Evolutionary conservation across 1,140 invertebrate genomes (phyloP).

Genomic region (Calephelis nemesis): DNA sequence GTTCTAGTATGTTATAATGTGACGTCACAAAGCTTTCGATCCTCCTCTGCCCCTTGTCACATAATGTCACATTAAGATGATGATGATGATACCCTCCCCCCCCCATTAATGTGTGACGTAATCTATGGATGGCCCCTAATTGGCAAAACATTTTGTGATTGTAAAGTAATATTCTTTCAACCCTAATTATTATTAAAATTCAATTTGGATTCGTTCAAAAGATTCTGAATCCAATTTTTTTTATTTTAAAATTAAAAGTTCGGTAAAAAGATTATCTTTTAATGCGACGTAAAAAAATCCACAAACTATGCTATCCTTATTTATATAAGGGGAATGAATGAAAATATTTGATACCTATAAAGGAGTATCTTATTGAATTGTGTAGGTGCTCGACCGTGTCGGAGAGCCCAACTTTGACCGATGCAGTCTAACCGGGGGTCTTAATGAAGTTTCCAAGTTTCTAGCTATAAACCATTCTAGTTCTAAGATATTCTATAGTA

Average conservation of each 20-base stretch:
- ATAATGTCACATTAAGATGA: too few relatives aligned
- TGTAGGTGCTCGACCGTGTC: conserved; percentile 12
- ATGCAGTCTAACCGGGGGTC: conserved; percentile 46
- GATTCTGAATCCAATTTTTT: too few relatives aligned
- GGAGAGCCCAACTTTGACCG: conserved; percentile 46
- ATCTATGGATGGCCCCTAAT: too few relatives aligned
- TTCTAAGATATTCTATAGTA: conserved; percentile 35
- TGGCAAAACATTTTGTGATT: too few relatives aligned
- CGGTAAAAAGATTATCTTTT: background rate
- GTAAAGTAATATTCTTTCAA: too few relatives aligned
- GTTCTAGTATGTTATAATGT: too few relatives aligned
- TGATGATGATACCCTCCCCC: too few relatives aligned
- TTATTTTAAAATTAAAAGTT: background rate
- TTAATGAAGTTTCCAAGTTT: conserved; percentile 64
- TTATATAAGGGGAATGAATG: background rate
- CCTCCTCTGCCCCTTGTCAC: too few relatives aligned
- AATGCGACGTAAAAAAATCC: background rate
- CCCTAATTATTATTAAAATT: too few relatives aligned
- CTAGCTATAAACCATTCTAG: conserved; percentile 29
- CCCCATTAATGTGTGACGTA: too few relatives aligned
- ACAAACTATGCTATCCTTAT: background rate
- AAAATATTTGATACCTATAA: conserved; percentile 6
- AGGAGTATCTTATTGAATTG: background rate
- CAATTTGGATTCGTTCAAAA: too few relatives aligned
- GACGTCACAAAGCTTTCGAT: too few relatives aligned